Conservation (phyloP, 64 coral and sea anemone species). For the Pachyseris speciosa region DNA sequence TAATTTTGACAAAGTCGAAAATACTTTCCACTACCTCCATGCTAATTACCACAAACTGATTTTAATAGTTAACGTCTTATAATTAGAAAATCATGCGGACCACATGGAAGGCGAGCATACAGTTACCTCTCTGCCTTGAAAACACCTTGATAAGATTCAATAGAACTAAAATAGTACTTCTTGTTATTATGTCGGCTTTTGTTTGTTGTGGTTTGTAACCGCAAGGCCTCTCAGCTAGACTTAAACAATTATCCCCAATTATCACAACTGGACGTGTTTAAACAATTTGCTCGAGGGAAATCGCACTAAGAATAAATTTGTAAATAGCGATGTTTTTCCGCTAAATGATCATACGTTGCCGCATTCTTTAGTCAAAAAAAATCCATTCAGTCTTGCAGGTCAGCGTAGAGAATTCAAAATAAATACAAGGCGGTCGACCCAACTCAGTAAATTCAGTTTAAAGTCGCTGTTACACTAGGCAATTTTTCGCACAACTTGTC, state of each 20-base stretch:
- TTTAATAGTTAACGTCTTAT: background rate
- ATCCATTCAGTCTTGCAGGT: no score
- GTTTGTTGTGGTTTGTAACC: constrained; percentile 38
- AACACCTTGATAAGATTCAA: background rate
- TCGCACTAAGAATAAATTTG: background rate
- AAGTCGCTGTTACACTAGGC: no score
- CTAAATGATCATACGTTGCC: background rate
- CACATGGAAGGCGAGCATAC: background rate
- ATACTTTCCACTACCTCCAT: background rate
- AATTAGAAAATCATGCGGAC: background rate
- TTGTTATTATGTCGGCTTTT: constrained; percentile 15
- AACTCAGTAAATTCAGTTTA: no score
- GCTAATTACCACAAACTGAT: background rate
- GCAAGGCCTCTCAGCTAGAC: background rate
- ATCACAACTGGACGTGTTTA: constrained; percentile 28
- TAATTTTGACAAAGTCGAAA: background rate
- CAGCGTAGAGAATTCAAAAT: no score
- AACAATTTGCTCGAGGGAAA: background rate
- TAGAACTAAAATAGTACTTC: background rate
- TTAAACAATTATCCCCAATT: constrained; percentile 22
- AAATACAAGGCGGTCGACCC: no score
- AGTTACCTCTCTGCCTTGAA: background rate
- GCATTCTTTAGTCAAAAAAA: no score
- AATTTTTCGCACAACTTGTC: no score
- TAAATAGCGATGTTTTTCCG: background rate